Evolutionary conservation across 1,140 invertebrate genomes (phyloP).

Genomic region (Frieseomelitta varia): DNA sequence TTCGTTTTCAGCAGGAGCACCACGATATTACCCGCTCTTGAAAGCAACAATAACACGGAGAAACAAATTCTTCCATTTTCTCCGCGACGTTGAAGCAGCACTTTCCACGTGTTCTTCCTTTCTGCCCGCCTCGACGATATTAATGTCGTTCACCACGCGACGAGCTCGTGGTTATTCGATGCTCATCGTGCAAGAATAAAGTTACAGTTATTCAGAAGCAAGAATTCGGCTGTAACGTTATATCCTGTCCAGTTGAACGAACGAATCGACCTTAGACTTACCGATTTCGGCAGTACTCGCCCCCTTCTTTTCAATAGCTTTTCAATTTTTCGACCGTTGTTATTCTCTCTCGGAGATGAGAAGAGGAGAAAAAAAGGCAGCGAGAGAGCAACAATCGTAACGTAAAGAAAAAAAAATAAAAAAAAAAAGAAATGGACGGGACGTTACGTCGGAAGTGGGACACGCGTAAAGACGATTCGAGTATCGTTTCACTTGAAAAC

Average conservation of each 20-base stretch:
- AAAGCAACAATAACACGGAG: slow-evolving; percentile 23
- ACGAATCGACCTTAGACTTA: not conserved
- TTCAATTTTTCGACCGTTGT: not conserved
- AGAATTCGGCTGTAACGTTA: slow-evolving; percentile 67
- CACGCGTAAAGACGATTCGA: not conserved
- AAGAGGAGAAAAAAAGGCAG: not conserved
- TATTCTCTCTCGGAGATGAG: not conserved
- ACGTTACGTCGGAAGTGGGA: not conserved
- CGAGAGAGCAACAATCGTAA: not conserved
- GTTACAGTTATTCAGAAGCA: slow-evolving; percentile 61
- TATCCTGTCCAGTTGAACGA: slow-evolving; percentile 38
- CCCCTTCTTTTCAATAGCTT: not conserved
- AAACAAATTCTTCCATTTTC: slow-evolving; percentile 3
- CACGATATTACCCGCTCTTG: not conserved
- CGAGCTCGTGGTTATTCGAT: slow-evolving; percentile 11
- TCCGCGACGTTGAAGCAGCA: not conserved
- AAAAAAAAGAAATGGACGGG: no score
- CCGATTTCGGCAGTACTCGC: no score
- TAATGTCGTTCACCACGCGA: slow-evolving; percentile 5
- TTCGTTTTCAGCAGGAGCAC: slow-evolving; percentile 27
- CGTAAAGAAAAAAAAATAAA: not conserved
- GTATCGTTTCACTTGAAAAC: not conserved
- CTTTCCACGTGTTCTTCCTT: slow-evolving; percentile 21
- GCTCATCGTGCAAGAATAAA: slow-evolving; percentile 18
- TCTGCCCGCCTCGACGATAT: not conserved